These are phyloP conservation scores for Podocnemis expansa DNA, from an alignment of 2,113 vertebrate species.

Conservation along the genomic window DNA sequence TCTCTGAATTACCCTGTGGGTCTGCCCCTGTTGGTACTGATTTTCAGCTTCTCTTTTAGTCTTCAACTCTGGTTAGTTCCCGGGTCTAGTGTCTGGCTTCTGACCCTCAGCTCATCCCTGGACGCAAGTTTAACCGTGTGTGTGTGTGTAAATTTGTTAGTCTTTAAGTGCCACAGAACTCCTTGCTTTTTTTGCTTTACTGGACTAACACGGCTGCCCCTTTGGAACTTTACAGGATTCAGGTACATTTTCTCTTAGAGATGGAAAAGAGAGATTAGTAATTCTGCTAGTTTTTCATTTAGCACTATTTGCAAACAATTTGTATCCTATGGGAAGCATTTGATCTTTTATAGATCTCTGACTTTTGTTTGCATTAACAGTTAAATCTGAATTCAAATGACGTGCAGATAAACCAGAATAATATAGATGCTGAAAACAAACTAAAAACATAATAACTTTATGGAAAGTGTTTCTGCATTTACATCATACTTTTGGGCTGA, in stretches of 20 bases:
- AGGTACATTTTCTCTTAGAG: background rate
- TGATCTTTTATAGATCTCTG: background rate
- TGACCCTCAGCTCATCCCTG: background rate
- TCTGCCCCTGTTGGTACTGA: background rate
- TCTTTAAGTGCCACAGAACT: too few relatives aligned
- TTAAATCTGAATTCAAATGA: background rate
- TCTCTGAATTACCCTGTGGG: background rate
- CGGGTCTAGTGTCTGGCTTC: background rate
- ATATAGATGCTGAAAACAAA: background rate
- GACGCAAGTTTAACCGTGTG: background rate
- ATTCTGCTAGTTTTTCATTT: background rate
- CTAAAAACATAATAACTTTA: background rate
- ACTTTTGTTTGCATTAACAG: background rate
- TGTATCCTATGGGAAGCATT: background rate
- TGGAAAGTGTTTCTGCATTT: background rate
- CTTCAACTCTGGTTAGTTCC: too few relatives aligned
- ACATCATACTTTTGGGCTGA: background rate
- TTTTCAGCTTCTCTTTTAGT: too few relatives aligned
- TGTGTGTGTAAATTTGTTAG: too few relatives aligned
- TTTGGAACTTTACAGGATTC: too few relatives aligned
- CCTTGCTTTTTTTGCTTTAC: too few relatives aligned
- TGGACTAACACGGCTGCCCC: too few relatives aligned
- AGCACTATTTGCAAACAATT: accelerated
- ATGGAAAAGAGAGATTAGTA: background rate
- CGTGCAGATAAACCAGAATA: background rate